phyloP scores from a whole-genome alignment of 37 sponge, comb jelly and placozoan genomes.

The Aplysina aerophoba region DNA sequence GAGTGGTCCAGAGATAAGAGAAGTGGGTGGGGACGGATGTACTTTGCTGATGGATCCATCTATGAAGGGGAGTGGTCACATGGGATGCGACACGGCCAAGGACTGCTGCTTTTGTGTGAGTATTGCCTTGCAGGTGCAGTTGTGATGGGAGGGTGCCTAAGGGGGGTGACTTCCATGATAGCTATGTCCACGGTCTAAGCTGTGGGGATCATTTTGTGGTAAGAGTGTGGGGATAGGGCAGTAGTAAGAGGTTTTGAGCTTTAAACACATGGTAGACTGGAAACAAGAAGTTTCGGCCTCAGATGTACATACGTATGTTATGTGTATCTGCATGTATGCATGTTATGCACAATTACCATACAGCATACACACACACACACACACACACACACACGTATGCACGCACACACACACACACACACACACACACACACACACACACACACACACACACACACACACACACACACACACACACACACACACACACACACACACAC shows the following conservation, averaged over 20 bases:
- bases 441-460: too few species aligned
- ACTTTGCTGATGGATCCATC: slow-evolving; percentile 88
- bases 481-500: too few species aligned
- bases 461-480: too few species aligned
- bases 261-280: not conserved
- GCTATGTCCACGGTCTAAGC: too few species aligned
- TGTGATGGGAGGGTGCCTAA: not conserved
- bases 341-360: not conserved
- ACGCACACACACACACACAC: not conserved
- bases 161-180: too few species aligned
- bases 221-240: too few species aligned
- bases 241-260: too few species aligned
- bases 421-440: too few species aligned
- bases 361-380: not conserved
- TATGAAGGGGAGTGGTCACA: slow-evolving; percentile 98
- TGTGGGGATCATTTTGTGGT: too few species aligned
- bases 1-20: slow-evolving; percentile 94
- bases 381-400: not conserved
- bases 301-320: not conserved
- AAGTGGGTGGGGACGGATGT: slow-evolving; percentile 97
- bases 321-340: not conserved
- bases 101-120: slow-evolving; percentile 76
- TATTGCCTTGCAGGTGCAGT: not conserved
- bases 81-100: slow-evolving; percentile 81
- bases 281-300: not conserved